Base-by-base conservation (phyloP, 30 jellyfish, hydroid and myxozoan genomes). In the Phacellophora camtschatica region DNA sequence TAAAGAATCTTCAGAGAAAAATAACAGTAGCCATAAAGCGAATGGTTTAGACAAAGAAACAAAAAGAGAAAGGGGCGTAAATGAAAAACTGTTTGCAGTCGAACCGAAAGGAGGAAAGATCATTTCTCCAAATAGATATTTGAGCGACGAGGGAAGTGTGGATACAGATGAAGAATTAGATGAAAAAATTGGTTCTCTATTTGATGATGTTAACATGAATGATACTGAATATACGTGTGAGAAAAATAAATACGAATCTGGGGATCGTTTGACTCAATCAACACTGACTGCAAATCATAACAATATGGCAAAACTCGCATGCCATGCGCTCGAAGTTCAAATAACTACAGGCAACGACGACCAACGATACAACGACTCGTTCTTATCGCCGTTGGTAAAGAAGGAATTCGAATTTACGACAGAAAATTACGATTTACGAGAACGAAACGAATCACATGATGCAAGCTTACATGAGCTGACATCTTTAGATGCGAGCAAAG, bases 301-400 rank as follows among this genome's bases (percentile, higher is more conserved):
- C 37, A 41, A 45, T 57, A 15, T 28, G 27, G 15, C 24, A 30
- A 28, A 25, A 45, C 59, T 33, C 43, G 74, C 39, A 22, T 71
- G 71, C 25, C 33, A 35, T 24, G 19, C 30, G 5, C 90, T 78
- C 33, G 90, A 78, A 55, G 90, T 78, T 22, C 66, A 78, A 63
- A 78, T 78, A 13, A 27, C 62, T 5, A 25, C 82, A 13, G 75
- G 78, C 2, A 29, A 13, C 45, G 75, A 65, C 22, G 74, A 54
- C 8, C 37, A 51, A 55, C 28, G 53, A 3, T 78, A 78, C 28
- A 82, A 75, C 7, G 90, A 78, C 6, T 78, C 90, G 3, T 78
- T 78, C 23, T 19, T 49, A 8, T 78, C 90, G 0, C 90, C 90
- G 24, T 54, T 62, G 36, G 57, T 34, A 50, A 57, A 77, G 25